A percentile compares a stretch with the other conserved stretches of the same genome.
Evolutionary conservation across 1,140 invertebrate species (phyloP).

Genomic region (Pantala flavescens): DNA sequence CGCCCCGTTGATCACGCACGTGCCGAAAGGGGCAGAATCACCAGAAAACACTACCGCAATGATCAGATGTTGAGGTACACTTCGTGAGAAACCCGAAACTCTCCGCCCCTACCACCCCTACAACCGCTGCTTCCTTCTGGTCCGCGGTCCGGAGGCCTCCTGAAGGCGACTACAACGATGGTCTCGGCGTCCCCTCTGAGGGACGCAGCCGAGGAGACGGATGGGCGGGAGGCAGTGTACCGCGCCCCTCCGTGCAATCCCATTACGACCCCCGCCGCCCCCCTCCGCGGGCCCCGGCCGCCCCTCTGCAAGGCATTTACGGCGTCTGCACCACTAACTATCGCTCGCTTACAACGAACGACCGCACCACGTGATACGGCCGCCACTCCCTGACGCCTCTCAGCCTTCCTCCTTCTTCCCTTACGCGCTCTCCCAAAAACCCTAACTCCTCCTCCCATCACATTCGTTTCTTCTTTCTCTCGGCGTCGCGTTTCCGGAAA

Average conservation of each 20-base stretch:
- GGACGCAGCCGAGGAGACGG: not conserved
- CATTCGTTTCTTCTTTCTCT: constrained; percentile 24
- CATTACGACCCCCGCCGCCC: not conserved
- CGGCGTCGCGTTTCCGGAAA: constrained; percentile 24
- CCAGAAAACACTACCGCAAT: too few species aligned
- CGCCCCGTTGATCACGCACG: too few species aligned
- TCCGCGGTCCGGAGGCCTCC: too few species aligned
- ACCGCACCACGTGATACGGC: not conserved
- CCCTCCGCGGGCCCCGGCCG: not conserved
- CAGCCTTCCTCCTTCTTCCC: constrained; percentile 28
- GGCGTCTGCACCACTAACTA: constrained; percentile 7
- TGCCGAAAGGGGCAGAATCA: too few species aligned
- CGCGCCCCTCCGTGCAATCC: not conserved
- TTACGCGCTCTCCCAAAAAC: not conserved
- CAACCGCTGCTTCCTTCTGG: too few species aligned
- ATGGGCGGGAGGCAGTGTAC: not conserved
- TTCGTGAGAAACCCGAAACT: too few species aligned
- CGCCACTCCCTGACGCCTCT: constrained; percentile 46
- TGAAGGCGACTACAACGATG: too few species aligned
- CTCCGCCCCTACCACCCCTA: too few species aligned
- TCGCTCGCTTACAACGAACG: constrained; percentile 7
- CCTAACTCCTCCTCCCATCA: not conserved
- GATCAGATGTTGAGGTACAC: too few species aligned
- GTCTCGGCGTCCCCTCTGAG: too few species aligned
- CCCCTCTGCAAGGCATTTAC: constrained; percentile 7